Evolutionary conservation across 2,113 vertebrate species (phyloP).

Genomic region (Panthera tigris): DNA sequence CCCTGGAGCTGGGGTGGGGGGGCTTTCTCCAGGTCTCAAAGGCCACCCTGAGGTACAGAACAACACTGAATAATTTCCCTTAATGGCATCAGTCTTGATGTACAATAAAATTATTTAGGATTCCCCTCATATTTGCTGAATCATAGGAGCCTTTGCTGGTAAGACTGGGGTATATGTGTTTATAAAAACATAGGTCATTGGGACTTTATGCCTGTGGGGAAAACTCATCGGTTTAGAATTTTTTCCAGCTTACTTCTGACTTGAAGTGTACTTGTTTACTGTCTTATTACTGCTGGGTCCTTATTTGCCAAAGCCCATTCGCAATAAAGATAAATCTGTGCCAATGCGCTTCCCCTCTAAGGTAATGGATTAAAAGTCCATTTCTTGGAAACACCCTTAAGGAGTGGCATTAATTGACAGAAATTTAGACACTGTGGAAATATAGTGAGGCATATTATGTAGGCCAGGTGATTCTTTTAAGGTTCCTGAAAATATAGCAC

Average conservation of each 20-base stretch:
- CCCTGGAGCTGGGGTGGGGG: accelerated
- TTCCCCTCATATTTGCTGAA: not conserved
- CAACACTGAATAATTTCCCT: not conserved
- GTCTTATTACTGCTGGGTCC: not conserved
- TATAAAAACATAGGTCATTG: not conserved
- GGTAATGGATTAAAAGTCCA: not conserved
- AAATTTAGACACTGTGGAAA: not conserved
- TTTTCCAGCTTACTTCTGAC: not conserved
- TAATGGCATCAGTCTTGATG: not conserved
- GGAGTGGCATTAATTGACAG: not conserved
- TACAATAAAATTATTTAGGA: not conserved
- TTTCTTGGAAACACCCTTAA: not conserved
- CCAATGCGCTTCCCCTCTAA: not conserved
- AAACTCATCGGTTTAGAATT: not conserved
- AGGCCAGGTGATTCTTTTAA: not conserved
- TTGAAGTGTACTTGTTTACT: not conserved
- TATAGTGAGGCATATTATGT: not conserved
- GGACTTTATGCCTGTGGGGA: not conserved
- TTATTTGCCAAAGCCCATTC: not conserved
- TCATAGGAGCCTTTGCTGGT: not conserved
- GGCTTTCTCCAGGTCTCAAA: not conserved
- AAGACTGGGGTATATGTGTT: not conserved
- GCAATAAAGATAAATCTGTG: not conserved
- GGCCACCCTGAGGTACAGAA: not conserved
- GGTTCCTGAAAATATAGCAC: not conserved